These are phyloP conservation scores for Psilopsiagon aurifrons DNA, from an alignment of 2,113 vertebrate genomes.

Conservation along the genomic window DNA sequence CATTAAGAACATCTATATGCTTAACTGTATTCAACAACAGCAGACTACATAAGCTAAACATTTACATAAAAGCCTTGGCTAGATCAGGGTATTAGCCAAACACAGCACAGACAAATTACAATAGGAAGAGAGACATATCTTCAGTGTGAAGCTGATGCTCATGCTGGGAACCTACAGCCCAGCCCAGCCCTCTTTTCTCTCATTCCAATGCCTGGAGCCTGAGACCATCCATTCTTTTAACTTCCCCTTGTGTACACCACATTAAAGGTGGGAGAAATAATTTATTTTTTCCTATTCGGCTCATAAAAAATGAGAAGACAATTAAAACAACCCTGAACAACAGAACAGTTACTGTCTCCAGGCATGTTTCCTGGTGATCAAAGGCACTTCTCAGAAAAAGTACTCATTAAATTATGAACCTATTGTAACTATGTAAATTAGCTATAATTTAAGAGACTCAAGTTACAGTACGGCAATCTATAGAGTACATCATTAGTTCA, in stretches of 20 bases:
- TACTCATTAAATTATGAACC: background rate
- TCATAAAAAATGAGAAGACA: background rate
- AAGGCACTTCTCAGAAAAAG: background rate
- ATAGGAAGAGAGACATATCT: background rate
- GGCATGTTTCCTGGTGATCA: background rate
- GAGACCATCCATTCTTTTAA: background rate
- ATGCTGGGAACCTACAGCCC: background rate
- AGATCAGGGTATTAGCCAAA: slow-evolving; percentile 32
- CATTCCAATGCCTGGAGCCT: background rate
- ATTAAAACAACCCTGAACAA: background rate
- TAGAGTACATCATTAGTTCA: background rate
- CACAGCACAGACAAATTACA: background rate
- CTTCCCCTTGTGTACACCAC: background rate
- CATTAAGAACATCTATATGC: slow-evolving; percentile 41
- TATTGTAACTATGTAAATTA: background rate
- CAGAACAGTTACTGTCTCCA: background rate
- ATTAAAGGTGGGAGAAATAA: slow-evolving; percentile 13
- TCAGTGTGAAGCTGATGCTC: background rate
- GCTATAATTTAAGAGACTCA: background rate
- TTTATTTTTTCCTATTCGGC: background rate
- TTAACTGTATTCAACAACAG: slow-evolving; percentile 44
- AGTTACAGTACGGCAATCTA: background rate
- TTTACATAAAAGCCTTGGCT: slow-evolving; percentile 39
- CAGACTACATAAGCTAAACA: slow-evolving; percentile 34
- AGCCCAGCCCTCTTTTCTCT: background rate